Evolutionary conservation across 2,113 vertebrate species (phyloP), one percentile per base, ranked within the genome.

Genomic region (Percina caprodes): DNA sequence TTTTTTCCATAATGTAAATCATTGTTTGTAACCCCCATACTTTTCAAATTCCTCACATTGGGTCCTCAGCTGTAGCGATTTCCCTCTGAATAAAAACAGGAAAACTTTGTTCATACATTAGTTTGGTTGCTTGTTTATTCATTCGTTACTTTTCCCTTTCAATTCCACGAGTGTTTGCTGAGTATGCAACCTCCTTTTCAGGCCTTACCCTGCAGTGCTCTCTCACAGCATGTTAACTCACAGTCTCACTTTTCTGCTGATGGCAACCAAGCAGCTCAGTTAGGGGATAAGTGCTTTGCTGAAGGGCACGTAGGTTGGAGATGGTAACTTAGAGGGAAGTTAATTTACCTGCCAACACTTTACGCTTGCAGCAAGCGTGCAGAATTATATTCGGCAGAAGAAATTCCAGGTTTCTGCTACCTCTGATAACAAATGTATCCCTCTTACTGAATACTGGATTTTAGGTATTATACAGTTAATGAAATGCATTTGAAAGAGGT

Each of bases 301-400:
- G 81, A 88, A 84, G 88, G 89, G 85, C 88, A 88, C 83, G 33
- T 80, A 69, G 88, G 82, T 81, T 83, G 80, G 56, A 73, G 83
- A 82, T 83, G 82, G 80, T 84, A 89, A 89, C 70, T 73, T 69
- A 55, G 73, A 77, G 86, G 77, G 46, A 75, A 88, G 82, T 77
- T 88, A 82, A 90, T 90, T 85, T 77, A 87, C 80, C 90, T 87
- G 84, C 90, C 84, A 80, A 85, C 70, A 52, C 82, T 77, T 61
- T 19, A 68, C 4, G 54, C 77, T 82, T 0, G 59, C 79, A 82
- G 88, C 82, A 80, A 74, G 35, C 12, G 62, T 69, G 71, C 81
- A 76, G 89, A 87, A 86, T 90, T 52, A 80, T 82, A 42, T 71
- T 33, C 13, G 3, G 72, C 65, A n/a, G 79, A 23, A 45, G 69